These are phyloP conservation scores for Hoplias malabaricus DNA, from an alignment of 2,113 vertebrate species.

Conservation along the genomic window DNA sequence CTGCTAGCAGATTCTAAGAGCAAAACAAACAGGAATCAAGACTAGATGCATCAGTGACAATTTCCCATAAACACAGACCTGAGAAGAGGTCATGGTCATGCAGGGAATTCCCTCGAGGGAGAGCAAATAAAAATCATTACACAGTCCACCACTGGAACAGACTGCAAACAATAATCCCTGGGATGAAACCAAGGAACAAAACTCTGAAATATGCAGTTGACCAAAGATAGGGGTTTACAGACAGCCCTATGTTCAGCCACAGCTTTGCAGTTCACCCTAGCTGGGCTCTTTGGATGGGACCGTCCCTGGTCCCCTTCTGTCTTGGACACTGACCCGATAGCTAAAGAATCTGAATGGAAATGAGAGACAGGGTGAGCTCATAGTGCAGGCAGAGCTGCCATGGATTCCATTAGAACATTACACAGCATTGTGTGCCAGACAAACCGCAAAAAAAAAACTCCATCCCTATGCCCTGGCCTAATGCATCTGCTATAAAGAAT, in stretches of 20 bases:
- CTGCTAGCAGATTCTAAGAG: neutral
- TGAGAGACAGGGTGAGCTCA: slow-evolving; percentile 5
- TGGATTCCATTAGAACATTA: slow-evolving; percentile 72
- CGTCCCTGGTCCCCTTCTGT: neutral
- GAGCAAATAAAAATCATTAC: neutral
- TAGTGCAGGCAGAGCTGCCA: slow-evolving; percentile 39
- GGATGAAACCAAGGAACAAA: too few relatives aligned
- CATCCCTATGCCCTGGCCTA: slow-evolving; percentile 58
- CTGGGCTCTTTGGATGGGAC: neutral
- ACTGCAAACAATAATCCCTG: neutral
- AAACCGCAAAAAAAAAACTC: slow-evolving; percentile 61
- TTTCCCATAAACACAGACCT: neutral
- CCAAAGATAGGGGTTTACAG: too few relatives aligned
- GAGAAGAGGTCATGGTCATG: neutral
- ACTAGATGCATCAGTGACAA: neutral
- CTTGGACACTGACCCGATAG: neutral
- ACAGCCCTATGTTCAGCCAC: too few relatives aligned
- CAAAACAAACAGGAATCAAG: neutral
- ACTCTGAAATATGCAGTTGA: too few relatives aligned
- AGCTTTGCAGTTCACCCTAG: neutral
- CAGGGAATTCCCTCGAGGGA: neutral
- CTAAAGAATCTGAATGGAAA: neutral
- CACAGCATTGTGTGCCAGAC: slow-evolving; percentile 55
- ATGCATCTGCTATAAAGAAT: slow-evolving; percentile 57
- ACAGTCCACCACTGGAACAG: neutral